phyloP scores from a whole-genome alignment of 1,140 invertebrate genomes.

The Drosophila serrata region DNA sequence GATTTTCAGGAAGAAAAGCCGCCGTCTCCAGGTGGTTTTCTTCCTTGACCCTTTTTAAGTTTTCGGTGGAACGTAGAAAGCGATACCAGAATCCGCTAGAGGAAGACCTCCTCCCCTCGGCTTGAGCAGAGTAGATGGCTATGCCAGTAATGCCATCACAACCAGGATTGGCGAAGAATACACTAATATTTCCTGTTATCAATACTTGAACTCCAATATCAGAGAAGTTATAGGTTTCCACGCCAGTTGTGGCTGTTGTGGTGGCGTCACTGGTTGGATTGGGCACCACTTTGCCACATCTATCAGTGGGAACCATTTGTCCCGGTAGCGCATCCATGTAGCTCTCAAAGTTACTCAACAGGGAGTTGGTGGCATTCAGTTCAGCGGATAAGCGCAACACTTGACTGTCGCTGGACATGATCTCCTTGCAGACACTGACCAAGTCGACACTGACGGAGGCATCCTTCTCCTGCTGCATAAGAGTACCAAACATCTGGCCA shows the following conservation, averaged over 20 bases:
- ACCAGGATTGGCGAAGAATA: constrained; percentile 69
- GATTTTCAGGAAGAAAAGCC: constrained; percentile 47
- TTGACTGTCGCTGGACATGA: constrained; percentile 64
- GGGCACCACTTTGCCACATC: constrained; percentile 39
- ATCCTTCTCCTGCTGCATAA: constrained; percentile 61
- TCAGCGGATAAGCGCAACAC: constrained; percentile 64
- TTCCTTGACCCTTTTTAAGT: constrained; percentile 34
- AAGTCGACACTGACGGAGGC: constrained; percentile 52
- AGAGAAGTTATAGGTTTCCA: constrained; percentile 57
- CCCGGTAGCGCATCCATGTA: constrained; percentile 72
- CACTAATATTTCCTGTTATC: constrained; percentile 69
- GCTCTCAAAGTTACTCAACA: constrained; percentile 64
- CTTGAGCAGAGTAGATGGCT: constrained; percentile 56
- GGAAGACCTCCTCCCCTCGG: constrained; percentile 3
- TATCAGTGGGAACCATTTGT: constrained; percentile 51
- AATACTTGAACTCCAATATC: constrained; percentile 67
- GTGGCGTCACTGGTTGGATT: constrained; percentile 17
- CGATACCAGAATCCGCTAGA: constrained; percentile 67
- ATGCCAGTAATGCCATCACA: constrained; percentile 71
- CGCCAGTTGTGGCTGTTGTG: constrained; percentile 19
- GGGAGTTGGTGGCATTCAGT: constrained; percentile 70
- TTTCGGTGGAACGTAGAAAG: constrained; percentile 62
- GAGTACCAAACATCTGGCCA: constrained; percentile 50
- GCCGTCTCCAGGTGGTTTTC: constrained; percentile 65
- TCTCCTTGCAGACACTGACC: constrained; percentile 68